Percentiles rank a stretch among this genome's conserved stretches.
Conservation (phyloP, 1,140 invertebrate species). For the Aphidius ervi region DNA sequence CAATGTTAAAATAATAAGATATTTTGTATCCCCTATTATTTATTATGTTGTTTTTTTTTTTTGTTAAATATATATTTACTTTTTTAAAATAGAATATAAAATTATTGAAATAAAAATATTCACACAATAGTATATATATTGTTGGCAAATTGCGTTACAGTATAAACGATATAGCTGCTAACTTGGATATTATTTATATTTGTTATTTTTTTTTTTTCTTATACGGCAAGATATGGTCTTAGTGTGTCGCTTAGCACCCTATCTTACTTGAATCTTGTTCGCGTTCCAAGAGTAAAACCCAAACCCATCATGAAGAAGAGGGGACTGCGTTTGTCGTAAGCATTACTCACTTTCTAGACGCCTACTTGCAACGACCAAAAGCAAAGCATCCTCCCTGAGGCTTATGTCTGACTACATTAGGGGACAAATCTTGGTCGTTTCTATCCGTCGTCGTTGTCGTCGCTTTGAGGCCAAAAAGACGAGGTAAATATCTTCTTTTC, state of each 20-base stretch:
- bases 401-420: constrained; percentile 16
- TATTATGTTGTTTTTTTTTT: too few relatives aligned
- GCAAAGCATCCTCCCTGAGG: constrained; percentile 12
- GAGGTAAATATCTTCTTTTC: too few relatives aligned
- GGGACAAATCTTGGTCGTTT: constrained; percentile 13
- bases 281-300: constrained; percentile 24
- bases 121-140: too few relatives aligned
- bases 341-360: constrained; percentile 54
- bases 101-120: too few relatives aligned
- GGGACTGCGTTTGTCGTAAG: constrained; percentile 54
- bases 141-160: constrained; percentile 41
- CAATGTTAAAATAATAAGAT: too few relatives aligned
- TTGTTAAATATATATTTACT: too few relatives aligned
- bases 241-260: constrained; percentile 55
- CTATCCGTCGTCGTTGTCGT: too few relatives aligned
- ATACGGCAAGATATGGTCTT: constrained; percentile 38
- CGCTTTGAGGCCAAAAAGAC: background rate
- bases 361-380: constrained; percentile 37
- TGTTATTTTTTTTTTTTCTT: background rate
- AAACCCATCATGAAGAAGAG: constrained; percentile 27
- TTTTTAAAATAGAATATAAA: too few relatives aligned
- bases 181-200: background rate
- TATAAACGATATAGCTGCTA: constrained; percentile 33
- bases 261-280: constrained; percentile 49
- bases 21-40: too few relatives aligned